phyloP scores from a whole-genome alignment of 2,113 vertebrate genomes.

The Bucco capensis region DNA sequence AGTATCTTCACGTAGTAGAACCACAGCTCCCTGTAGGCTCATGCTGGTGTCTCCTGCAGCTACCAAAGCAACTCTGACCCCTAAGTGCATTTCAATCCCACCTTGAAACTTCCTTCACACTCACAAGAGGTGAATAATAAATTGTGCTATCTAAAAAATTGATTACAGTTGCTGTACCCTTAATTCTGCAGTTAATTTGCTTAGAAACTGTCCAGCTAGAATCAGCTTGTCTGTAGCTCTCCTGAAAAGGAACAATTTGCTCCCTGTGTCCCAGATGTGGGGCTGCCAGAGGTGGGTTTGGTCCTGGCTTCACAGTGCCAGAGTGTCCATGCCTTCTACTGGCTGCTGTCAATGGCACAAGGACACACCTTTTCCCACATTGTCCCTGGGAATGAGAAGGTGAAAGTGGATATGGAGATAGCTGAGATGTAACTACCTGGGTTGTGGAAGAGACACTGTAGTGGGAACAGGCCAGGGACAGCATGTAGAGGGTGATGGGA shows the following conservation, averaged over 20 bases:
- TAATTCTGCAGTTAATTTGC: neutral
- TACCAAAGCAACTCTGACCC: neutral
- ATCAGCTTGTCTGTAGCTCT: neutral
- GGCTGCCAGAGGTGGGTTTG: neutral
- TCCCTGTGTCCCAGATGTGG: neutral
- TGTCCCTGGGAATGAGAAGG: neutral
- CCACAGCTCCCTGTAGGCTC: neutral
- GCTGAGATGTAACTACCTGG: neutral
- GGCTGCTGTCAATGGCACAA: neutral
- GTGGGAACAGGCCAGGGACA: neutral
- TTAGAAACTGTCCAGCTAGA: neutral
- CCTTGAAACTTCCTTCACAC: neutral
- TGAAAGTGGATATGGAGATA: neutral
- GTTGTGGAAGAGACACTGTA: neutral
- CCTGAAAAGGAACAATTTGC: neutral
- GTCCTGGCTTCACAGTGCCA: neutral
- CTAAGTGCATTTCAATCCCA: accelerated
- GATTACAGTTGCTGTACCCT: no score
- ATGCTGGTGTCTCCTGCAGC: neutral
- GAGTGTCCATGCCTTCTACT: neutral
- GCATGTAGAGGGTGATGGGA: accelerated
- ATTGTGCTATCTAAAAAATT: neutral
- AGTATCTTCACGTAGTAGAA: neutral
- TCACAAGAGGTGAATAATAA: neutral
- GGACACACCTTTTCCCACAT: neutral